These are phyloP conservation scores for Drosophila basisetae DNA, from an alignment of 2,888 invertebrate genomes.

Conservation along the genomic window DNA sequence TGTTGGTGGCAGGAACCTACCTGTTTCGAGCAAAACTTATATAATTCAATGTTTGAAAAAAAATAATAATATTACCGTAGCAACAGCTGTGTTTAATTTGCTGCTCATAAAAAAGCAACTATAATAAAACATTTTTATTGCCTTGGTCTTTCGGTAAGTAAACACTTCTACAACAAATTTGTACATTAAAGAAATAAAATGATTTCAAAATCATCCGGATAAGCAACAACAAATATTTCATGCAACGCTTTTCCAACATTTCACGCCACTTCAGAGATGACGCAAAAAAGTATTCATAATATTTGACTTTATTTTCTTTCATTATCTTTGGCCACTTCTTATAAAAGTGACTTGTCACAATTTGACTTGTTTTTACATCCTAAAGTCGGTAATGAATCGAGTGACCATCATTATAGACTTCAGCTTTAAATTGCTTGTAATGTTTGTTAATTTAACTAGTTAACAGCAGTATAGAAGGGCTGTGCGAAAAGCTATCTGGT, in stretches of 20 bases:
- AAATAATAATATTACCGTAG: not conserved
- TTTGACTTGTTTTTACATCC: not conserved
- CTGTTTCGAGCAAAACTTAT: conserved; percentile 14
- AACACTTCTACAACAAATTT: not conserved
- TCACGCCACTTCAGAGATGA: not conserved
- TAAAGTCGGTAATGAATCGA: not conserved
- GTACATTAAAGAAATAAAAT: not conserved
- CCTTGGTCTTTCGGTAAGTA: not conserved
- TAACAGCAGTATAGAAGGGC: not conserved
- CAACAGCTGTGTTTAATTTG: conserved; percentile 9
- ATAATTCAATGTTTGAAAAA: conserved; percentile 12
- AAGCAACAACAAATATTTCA: not conserved
- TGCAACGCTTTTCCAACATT: not conserved
- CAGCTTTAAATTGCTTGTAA: conserved; percentile 13
- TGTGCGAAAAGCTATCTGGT: not conserved
- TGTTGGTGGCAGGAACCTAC: conserved; percentile 21
- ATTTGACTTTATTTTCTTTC: not conserved
- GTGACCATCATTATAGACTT: not conserved
- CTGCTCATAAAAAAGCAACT: not conserved
- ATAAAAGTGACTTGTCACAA: not conserved
- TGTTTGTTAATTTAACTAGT: not conserved
- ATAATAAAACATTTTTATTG: not conserved
- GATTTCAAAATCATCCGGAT: not conserved
- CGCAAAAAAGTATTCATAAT: not conserved
- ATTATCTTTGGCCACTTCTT: not conserved